Evolutionary conservation across 2,888 invertebrate species (phyloP).

Genomic region (Himalopsyche tibetana): DNA sequence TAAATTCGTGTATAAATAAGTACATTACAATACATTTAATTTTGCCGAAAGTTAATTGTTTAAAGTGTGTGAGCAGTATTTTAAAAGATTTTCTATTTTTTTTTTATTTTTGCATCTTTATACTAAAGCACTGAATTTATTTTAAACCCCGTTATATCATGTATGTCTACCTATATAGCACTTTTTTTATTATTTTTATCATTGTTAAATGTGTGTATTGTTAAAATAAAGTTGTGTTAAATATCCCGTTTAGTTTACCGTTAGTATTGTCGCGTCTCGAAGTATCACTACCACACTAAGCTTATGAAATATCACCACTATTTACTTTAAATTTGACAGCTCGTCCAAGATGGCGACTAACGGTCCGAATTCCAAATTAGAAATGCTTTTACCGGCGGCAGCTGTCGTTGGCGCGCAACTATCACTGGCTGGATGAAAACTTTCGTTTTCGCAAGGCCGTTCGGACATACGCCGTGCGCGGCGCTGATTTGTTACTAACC

Average conservation of each 20-base stretch:
- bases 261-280: not conserved
- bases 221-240: not conserved
- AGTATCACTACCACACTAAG: not conserved
- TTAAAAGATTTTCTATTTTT: too few relatives aligned
- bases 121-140: too few relatives aligned
- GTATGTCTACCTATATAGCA: too few relatives aligned
- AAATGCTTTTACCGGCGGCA: constrained; percentile 52
- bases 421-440: constrained; percentile 54
- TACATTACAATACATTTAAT: too few relatives aligned
- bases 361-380: constrained; percentile 49
- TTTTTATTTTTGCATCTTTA: too few relatives aligned
- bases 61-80: too few relatives aligned
- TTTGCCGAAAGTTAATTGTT: too few relatives aligned
- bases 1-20: too few relatives aligned
- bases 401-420: constrained; percentile 53
- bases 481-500: not conserved
- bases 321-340: constrained; percentile 31
- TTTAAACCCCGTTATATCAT: too few relatives aligned
- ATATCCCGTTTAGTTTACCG: constrained; percentile 34
- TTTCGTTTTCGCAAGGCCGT: constrained; percentile 61
- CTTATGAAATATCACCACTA: constrained; percentile 14
- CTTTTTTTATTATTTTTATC: too few relatives aligned
- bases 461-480: constrained; percentile 5
- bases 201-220: too few relatives aligned
- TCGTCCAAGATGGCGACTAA: constrained; percentile 38